phyloP scores from a whole-genome alignment of 2,888 invertebrate species.

The Hyposoter dolosus region DNA sequence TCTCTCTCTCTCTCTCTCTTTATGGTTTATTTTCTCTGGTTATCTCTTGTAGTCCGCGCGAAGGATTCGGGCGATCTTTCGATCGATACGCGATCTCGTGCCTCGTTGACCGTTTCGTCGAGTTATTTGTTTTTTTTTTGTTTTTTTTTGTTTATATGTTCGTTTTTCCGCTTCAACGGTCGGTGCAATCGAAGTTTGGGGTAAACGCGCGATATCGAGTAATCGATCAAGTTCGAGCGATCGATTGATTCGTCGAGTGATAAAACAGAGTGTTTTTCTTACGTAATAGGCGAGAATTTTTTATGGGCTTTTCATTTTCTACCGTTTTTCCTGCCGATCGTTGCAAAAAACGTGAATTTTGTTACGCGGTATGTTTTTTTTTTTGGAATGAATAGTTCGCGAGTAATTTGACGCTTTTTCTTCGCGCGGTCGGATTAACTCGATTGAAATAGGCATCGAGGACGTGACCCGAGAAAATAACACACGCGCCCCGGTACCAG shows the following conservation, averaged over 20 bases:
- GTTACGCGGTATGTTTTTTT: background rate
- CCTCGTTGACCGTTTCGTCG: background rate
- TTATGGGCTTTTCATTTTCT: background rate
- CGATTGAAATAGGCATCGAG: slow-evolving; percentile 56
- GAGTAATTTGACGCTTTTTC: background rate
- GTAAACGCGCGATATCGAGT: slow-evolving; percentile 9
- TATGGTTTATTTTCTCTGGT: background rate
- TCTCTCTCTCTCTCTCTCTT: slow-evolving; percentile 1
- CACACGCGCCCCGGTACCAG: slow-evolving; percentile 29
- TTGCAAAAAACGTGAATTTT: background rate
- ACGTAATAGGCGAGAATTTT: slow-evolving; percentile 18
- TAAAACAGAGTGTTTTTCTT: slow-evolving; percentile 41
- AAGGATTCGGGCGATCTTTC: slow-evolving; percentile 12
- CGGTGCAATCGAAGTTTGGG: slow-evolving; percentile 20
- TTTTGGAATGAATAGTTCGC: background rate
- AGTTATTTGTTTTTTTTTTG: background rate
- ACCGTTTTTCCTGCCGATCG: background rate
- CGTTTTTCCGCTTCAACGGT: slow-evolving; percentile 11
- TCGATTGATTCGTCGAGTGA: slow-evolving; percentile 30
- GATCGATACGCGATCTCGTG: slow-evolving; percentile 28
- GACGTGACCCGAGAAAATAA: slow-evolving; percentile 50
- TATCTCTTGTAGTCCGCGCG: background rate
- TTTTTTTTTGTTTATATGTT: slow-evolving; percentile 11
- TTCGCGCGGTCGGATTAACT: slow-evolving; percentile 13
- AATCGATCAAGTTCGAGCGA: background rate